phyloP scores from a whole-genome alignment of 92 coral and sea anemone genomes.

The Hydrozoanthus gracilis region DNA sequence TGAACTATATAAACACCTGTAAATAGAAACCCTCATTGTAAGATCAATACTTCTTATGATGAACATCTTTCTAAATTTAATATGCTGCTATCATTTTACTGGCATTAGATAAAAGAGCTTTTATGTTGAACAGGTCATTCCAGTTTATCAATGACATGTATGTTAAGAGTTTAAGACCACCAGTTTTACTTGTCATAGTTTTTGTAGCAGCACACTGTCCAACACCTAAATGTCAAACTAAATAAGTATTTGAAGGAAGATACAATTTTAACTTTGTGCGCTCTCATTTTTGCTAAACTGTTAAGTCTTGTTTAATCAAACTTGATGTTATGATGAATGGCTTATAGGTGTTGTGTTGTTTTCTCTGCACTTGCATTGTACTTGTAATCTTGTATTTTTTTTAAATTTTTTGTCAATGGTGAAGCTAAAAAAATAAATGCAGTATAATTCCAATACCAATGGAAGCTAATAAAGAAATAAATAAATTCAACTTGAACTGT shows the following conservation, averaged over 20 bases:
- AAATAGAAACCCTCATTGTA: conserved; percentile 16
- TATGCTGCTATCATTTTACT: conserved; percentile 16
- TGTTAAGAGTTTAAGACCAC: conserved; percentile 17
- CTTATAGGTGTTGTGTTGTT: conserved; percentile 17
- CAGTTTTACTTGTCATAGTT: conserved; percentile 16
- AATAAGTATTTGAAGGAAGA: conserved; percentile 15
- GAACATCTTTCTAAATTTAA: conserved; percentile 15
- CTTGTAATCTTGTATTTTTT: conserved; percentile 15
- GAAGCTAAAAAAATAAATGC: conserved; percentile 15
- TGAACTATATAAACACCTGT: conserved; percentile 16
- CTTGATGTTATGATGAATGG: conserved; percentile 17
- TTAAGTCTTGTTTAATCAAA: conserved; percentile 15
- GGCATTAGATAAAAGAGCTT: conserved; percentile 17
- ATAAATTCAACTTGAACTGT: conserved; percentile 15
- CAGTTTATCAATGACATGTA: conserved; percentile 16
- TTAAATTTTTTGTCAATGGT: conserved; percentile 15
- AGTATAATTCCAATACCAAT: conserved; percentile 15
- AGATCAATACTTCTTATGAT: conserved; percentile 15
- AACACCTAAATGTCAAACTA: conserved; percentile 16
- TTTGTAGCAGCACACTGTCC: conserved; percentile 20
- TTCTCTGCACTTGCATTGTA: conserved; percentile 18
- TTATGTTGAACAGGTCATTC: conserved; percentile 17
- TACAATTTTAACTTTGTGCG: conserved; percentile 16
- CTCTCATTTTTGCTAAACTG: conserved; percentile 17
- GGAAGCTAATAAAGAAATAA: conserved; percentile 15